phyloP scores from a whole-genome alignment of 2,888 invertebrate genomes.

The Ptychoptera contaminata region DNA sequence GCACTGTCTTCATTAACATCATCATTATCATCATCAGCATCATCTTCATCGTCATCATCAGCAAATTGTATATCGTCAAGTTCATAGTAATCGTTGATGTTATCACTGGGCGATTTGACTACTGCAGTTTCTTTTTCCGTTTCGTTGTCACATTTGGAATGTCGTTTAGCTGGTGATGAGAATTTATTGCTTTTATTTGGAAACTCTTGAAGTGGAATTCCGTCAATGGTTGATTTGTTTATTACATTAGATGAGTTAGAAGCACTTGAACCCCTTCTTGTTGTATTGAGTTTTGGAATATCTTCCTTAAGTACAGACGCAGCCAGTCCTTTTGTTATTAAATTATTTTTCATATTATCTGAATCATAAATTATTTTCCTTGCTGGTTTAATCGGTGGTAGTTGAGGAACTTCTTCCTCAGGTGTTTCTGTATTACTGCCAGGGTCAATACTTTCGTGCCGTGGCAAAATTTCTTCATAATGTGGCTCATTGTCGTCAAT shows the following conservation, averaged over 20 bases:
- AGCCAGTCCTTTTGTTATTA: conserved; percentile 6
- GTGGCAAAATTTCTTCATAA: conserved; percentile 35
- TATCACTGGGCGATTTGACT: conserved; percentile 45
- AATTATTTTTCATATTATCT: conserved; percentile 16
- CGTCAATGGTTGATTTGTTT: background rate
- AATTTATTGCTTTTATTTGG: conserved; percentile 2
- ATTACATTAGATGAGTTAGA: background rate
- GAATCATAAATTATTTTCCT: conserved; percentile 33
- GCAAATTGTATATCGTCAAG: conserved; percentile 53
- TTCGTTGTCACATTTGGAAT: conserved; percentile 21
- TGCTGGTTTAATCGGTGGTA: conserved; percentile 24
- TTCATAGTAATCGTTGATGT: conserved; percentile 38
- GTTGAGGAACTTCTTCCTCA: conserved; percentile 38
- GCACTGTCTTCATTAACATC: background rate
- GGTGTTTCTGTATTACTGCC: conserved; percentile 54
- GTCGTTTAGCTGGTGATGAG: conserved; percentile 27
- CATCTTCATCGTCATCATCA: conserved; percentile 35
- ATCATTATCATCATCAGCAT: background rate
- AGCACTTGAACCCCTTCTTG: no score
- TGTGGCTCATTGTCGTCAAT: conserved; percentile 21
- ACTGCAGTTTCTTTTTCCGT: conserved; percentile 49
- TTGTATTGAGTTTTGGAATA: conserved; percentile 6
- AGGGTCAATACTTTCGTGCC: conserved; percentile 35
- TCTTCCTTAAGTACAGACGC: conserved; percentile 6
- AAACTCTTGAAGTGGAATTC: conserved; percentile 6